Percentiles rank a stretch among this genome's conserved stretches.
Conservation (phyloP, 2,797 vertebrate species). For the Ceryle rudis region DNA sequence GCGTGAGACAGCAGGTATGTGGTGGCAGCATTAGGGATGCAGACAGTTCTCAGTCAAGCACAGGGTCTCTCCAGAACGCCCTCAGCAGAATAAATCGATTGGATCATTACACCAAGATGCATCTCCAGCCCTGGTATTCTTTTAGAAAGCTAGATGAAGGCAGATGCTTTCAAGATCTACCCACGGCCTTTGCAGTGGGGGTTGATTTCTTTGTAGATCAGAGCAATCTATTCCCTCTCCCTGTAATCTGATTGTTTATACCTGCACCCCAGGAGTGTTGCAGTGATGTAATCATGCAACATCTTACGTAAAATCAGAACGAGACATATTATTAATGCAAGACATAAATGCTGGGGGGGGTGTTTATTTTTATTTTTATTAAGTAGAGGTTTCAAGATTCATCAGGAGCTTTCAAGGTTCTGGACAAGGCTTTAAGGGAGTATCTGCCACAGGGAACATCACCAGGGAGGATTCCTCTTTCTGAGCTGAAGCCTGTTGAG, state of each 20-base stretch:
- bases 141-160: background rate
- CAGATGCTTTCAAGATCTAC: background rate
- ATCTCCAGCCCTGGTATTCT: background rate
- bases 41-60: background rate
- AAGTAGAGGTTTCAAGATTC: background rate
- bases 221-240: background rate
- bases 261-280: background rate
- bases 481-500: background rate
- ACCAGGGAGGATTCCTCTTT: background rate
- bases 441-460: background rate
- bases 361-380: background rate
- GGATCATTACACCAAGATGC: background rate
- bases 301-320: background rate
- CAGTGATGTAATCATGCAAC: background rate
- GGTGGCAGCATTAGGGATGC: background rate
- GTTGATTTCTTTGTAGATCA: background rate
- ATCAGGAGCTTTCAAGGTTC: background rate
- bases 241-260: background rate
- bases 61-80: background rate
- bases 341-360: background rate
- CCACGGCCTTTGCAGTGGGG: background rate
- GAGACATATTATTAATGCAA: background rate
- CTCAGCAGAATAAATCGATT: rapidly evolving
- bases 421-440: background rate
- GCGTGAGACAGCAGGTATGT: background rate